Conservation (phyloP, 2,888 invertebrate species). For the Chironomus tentans region DNA sequence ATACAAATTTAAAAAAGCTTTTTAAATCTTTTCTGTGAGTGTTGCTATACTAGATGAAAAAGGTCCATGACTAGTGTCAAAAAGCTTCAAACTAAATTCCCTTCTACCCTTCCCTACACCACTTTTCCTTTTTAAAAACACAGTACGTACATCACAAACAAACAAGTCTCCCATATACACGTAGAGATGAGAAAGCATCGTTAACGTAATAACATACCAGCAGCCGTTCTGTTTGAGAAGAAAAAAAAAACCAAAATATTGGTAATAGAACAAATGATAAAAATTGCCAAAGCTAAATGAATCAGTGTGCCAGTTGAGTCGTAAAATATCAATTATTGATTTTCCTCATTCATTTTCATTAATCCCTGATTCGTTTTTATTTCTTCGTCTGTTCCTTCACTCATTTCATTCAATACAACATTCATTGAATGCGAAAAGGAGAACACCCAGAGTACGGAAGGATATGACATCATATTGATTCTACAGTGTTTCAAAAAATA, state of each 20-base stretch:
- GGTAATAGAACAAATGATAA: background rate
- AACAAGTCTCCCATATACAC: background rate
- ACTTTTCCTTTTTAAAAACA: too few relatives aligned
- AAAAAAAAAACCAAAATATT: background rate
- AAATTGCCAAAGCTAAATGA: slow-evolving; percentile 3
- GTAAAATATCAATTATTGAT: slow-evolving; percentile 25
- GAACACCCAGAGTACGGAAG: too few relatives aligned
- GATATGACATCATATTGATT: too few relatives aligned
- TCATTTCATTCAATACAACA: too few relatives aligned
- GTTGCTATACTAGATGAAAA: too few relatives aligned
- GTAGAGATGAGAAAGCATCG: background rate
- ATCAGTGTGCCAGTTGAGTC: slow-evolving; percentile 16
- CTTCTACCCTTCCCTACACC: too few relatives aligned
- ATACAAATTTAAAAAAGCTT: too few relatives aligned
- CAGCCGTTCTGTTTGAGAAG: background rate
- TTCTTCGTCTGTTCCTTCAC: background rate
- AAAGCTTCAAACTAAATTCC: too few relatives aligned
- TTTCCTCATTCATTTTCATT: slow-evolving; percentile 15
- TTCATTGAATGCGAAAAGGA: too few relatives aligned
- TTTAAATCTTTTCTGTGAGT: too few relatives aligned
- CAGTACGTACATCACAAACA: background rate
- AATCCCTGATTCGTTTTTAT: background rate
- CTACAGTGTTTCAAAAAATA: background rate
- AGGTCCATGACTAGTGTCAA: too few relatives aligned
- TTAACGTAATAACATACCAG: background rate